These are phyloP conservation scores for Channallabes apus DNA, from an alignment of 2,797 vertebrate genomes.

Conservation along the genomic window DNA sequence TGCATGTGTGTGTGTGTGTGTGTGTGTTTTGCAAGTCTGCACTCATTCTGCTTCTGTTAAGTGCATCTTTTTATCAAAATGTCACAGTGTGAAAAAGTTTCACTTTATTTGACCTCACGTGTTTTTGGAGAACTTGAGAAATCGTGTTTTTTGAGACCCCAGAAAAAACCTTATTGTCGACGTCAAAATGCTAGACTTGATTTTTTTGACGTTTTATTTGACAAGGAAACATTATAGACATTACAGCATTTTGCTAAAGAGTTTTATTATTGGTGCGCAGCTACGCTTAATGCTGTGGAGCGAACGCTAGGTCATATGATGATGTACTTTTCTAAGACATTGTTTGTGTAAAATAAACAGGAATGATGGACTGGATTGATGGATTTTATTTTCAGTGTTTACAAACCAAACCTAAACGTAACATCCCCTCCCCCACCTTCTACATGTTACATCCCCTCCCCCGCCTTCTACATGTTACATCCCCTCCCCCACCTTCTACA, in stretches of 20 bases:
- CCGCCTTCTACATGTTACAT: not conserved
- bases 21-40: not conserved
- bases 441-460: not conserved
- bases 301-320: not conserved
- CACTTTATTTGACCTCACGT: not conserved
- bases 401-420: too few species aligned
- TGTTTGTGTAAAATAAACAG: too few species aligned
- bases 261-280: too few species aligned
- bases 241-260: too few species aligned
- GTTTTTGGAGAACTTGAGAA: not conserved
- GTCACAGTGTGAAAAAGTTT: slow-evolving; percentile 57
- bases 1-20: slow-evolving; percentile 11
- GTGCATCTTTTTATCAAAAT: slow-evolving; percentile 61
- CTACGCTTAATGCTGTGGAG: not conserved
- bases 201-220: not conserved
- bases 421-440: not conserved
- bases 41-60: not conserved
- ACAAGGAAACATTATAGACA: not conserved
- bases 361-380: not conserved
- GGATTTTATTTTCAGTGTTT: not conserved
- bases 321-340: not conserved
- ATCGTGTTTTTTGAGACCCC: not conserved
- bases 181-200: not conserved
- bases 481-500: not conserved
- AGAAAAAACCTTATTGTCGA: not conserved